phyloP scores from a whole-genome alignment of 1,140 invertebrate genomes.

The Tetramorium parvispinum region DNA sequence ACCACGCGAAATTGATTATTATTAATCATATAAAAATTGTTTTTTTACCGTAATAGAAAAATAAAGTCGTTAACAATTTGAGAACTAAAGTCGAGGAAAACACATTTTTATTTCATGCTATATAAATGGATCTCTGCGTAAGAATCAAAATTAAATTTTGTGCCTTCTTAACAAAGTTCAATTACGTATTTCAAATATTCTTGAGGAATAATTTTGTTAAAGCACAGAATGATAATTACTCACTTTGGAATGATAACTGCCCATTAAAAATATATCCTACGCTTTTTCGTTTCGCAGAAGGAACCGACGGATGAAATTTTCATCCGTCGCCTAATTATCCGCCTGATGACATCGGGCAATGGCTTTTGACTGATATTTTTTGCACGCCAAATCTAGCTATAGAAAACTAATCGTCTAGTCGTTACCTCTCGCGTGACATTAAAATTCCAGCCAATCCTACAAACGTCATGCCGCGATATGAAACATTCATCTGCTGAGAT shows the following conservation, averaged over 20 bases:
- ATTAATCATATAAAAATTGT: not conserved
- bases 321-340: constrained; percentile 21
- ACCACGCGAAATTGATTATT: not conserved
- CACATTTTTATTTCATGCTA: constrained; percentile 45
- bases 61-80: constrained; percentile 12
- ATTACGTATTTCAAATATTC: not conserved
- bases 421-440: not conserved
- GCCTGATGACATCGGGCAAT: not conserved
- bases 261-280: not conserved
- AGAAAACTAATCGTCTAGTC: constrained; percentile 33
- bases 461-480: not conserved
- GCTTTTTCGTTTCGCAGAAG: not conserved
- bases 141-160: not conserved
- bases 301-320: constrained; percentile 32
- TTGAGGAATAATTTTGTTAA: constrained; percentile 24
- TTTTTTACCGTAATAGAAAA: not conserved
- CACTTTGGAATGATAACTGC: not conserved
- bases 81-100: constrained; percentile 16
- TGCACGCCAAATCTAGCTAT: not conserved
- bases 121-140: constrained; percentile 19
- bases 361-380: constrained; percentile 31
- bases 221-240: not conserved
- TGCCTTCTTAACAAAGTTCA: not conserved
- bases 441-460: constrained; percentile 13
- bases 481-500: constrained; percentile 31